These are phyloP conservation scores for Cyprinus carpio DNA, from an alignment of 2,113 vertebrate species.

Conservation along the genomic window DNA sequence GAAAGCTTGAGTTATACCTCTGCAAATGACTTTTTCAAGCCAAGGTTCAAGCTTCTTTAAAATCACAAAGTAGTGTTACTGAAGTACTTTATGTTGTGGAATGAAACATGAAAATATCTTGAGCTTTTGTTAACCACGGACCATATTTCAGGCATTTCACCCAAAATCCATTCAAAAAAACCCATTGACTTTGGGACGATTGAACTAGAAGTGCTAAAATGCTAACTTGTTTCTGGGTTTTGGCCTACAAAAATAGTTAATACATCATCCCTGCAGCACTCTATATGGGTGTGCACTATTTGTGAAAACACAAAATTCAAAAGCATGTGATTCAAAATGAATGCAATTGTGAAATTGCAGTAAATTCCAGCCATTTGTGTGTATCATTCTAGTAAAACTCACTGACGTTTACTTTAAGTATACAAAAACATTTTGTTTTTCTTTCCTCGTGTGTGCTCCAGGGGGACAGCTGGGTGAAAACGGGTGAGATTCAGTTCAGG, in stretches of 20 bases:
- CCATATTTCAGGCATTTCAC: background rate
- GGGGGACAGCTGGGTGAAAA: rapidly evolving
- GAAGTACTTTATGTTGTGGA: too few relatives aligned
- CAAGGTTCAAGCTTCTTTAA: too few relatives aligned
- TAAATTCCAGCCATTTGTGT: background rate
- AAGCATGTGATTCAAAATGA: background rate
- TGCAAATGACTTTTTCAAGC: too few relatives aligned
- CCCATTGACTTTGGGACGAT: background rate
- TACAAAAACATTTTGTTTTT: background rate
- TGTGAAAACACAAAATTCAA: background rate
- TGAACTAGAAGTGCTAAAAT: background rate
- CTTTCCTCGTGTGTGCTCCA: conserved; percentile 22
- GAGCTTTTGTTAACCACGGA: too few relatives aligned
- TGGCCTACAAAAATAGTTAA: background rate
- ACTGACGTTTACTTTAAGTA: background rate
- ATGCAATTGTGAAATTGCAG: background rate
- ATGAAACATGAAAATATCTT: too few relatives aligned
- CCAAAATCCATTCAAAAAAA: too few relatives aligned
- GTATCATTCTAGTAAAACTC: background rate
- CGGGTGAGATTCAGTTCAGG: conserved; percentile 42
- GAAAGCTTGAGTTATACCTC: too few relatives aligned
- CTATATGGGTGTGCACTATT: background rate
- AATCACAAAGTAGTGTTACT: too few relatives aligned
- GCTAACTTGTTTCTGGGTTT: background rate
- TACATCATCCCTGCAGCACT: background rate